Base-by-base conservation (phyloP, 1,140 invertebrate genomes). In the Pararge aegeria region DNA sequence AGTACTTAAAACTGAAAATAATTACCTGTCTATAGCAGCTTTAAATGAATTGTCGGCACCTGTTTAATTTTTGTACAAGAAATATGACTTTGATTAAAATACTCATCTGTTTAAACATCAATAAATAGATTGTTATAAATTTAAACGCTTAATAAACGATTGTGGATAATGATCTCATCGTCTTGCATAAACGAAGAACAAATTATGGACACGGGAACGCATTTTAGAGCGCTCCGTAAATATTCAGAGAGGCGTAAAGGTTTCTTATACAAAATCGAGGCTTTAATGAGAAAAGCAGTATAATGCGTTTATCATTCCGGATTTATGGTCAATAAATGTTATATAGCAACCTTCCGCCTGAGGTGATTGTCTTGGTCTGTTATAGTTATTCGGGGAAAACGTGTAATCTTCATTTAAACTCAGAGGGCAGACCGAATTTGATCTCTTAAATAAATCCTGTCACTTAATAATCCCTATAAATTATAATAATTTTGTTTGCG, bases 321-420 rank as follows among this genome's bases (percentile, higher is more conserved):
- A 68, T 70, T 70, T 70, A 70, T 62, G 62, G 50, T 52, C 68
- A 68, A 70, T 70, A 70, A 70, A 70, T 62, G 65, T 70, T 69
- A 57, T 66, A 63, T 61, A 66, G 55, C 65, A 64, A 52, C 56
- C 58, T 68, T 70, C 60, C 55, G 61, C 44, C 61, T 46, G 61
- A 55, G 61, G 54, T 51, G 53, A 50, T 51, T 56, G 60, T 62
- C 52, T 62, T 29, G 54, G 24, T 37, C 27, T 34, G 60, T 62
- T 62, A 49, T 62, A 62, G 54, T 62, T 54, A 51, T 62, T 62
- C 60, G 54, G 40, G 49, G 60, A 62, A 61, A 56, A 62, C 55
- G 54, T 51, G 48, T 40, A 56, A 62, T 62, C 51, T 37, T 49
- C 42, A 12, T 60, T 60, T 60, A 60, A 29, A 16, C 42, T 46